Evolutionary conservation across 2,797 vertebrate genomes (phyloP), one percentile per base, ranked within the genome.

Genomic region (Alexandromys oeconomus): DNA sequence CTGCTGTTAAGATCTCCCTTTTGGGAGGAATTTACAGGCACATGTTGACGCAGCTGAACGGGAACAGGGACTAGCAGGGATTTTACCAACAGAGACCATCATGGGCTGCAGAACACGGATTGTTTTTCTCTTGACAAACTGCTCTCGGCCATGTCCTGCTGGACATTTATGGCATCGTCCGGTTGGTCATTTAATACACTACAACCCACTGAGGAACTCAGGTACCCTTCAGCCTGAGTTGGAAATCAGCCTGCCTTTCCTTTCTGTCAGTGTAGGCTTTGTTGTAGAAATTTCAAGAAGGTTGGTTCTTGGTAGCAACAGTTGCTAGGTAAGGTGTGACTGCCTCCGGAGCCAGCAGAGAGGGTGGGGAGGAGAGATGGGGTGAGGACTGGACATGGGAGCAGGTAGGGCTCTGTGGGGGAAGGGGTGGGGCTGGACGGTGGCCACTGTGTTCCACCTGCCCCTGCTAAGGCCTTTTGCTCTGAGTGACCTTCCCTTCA

Each of bases 1-100:
- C 79, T 80, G 80, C 97, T 97, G 96, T 87, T 96, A 93, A 97
- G 97, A 96, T 92, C 86, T 97, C 97, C 96, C 98, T 95, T 97
- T 90, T 57, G 97, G 96, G 98, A 97, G 97, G 95, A 82, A 92
- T 97, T 98, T 96, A 89, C 97, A 98, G 97, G 96, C 98, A 97
- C 98, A 94, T 96, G 97, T 96, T 98, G 97, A 97, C 93, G 97
- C 98, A 97, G 94, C 94, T 94, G 98, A 96, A 95, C 77, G 91
- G 96, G 97, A 98, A 97, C 97, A 96, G 7, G 89, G 92, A 93
- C 91, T 97, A 93, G 65, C 29, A 8, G 89, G 89, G 40, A 34
- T 43, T 94, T 87, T 27, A 34, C 0, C 76, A 57, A 25, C 61
- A 86, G 54, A 84, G 87, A 27, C 96, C 65, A 3, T 31, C 13